A percentile compares a stretch with the other conserved stretches of the same genome.
phyloP scores from a whole-genome alignment of 1,140 invertebrate genomes.

The Ridgeia piscesae region DNA sequence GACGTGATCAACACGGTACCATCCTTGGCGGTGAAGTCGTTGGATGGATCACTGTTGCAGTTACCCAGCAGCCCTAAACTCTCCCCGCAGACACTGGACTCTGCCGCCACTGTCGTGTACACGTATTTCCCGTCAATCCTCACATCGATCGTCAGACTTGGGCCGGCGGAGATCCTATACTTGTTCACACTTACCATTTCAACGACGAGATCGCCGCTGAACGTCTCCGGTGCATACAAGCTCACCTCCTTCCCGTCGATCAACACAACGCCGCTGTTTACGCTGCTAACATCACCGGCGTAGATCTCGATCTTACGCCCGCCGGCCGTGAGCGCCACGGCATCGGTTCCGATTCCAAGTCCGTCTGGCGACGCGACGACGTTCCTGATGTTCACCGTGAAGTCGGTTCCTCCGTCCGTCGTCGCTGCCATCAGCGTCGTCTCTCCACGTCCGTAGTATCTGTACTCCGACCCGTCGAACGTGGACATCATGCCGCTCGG shows the following conservation, averaged over 20 bases:
- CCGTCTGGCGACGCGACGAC: slow-evolving; percentile 19
- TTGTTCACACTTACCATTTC: slow-evolving; percentile 16
- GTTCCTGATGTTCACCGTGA: slow-evolving; percentile 19
- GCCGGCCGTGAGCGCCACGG: slow-evolving; percentile 24
- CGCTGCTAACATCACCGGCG: slow-evolving; percentile 7
- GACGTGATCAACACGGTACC: slow-evolving; percentile 25
- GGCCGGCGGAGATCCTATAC: slow-evolving; percentile 18
- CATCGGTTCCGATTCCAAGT: slow-evolving; percentile 20
- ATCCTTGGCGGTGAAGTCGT: slow-evolving; percentile 35
- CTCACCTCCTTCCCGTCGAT: neutral
- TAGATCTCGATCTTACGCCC: slow-evolving; percentile 26
- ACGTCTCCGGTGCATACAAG: slow-evolving; percentile 2
- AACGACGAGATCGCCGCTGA: neutral
- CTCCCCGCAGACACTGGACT: slow-evolving; percentile 29
- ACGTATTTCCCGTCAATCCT: slow-evolving; percentile 22
- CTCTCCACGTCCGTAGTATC: slow-evolving; percentile 34
- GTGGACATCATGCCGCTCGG: slow-evolving; percentile 33
- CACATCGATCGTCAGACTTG: slow-evolving; percentile 24
- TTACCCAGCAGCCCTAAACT: slow-evolving; percentile 32
- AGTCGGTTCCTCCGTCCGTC: neutral
- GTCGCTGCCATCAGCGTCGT: slow-evolving; percentile 28
- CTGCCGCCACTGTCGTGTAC: slow-evolving; percentile 23
- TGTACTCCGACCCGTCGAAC: slow-evolving; percentile 37
- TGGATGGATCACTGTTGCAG: slow-evolving; percentile 27
- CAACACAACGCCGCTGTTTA: neutral